Conservation (phyloP, 2,797 vertebrate species). For the Mustela erminea region DNA sequence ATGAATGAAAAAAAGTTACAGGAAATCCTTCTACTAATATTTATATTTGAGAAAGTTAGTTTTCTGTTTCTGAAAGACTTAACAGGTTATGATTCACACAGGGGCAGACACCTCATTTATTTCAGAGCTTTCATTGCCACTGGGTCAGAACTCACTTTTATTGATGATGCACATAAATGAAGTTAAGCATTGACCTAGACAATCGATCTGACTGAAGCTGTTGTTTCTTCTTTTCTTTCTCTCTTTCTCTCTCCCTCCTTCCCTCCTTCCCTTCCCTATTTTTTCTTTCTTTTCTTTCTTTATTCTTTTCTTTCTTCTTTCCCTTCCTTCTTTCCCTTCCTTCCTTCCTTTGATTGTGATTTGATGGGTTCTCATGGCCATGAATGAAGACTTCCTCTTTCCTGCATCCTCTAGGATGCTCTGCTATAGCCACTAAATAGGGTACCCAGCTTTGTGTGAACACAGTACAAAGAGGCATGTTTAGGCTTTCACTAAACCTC, state of each 20-base stretch:
- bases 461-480: neutral
- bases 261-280: neutral
- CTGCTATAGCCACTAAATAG: neutral
- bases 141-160: conserved; percentile 18
- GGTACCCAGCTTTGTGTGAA: neutral
- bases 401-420: neutral
- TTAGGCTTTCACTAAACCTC: neutral
- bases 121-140: neutral
- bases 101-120: neutral
- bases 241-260: neutral
- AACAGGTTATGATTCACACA: neutral
- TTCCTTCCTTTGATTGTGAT: neutral
- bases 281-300: neutral
- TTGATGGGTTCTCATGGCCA: neutral
- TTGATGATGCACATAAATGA: neutral
- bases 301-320: neutral
- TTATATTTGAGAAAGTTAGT: conserved; percentile 35
- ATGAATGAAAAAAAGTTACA: neutral
- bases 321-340: neutral
- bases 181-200: neutral
- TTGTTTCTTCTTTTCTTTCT: neutral
- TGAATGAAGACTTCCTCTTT: neutral
- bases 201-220: neutral
- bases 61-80: neutral
- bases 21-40: neutral